Base-by-base conservation (phyloP, 2,113 vertebrate species). In the Meriones unguiculatus region DNA sequence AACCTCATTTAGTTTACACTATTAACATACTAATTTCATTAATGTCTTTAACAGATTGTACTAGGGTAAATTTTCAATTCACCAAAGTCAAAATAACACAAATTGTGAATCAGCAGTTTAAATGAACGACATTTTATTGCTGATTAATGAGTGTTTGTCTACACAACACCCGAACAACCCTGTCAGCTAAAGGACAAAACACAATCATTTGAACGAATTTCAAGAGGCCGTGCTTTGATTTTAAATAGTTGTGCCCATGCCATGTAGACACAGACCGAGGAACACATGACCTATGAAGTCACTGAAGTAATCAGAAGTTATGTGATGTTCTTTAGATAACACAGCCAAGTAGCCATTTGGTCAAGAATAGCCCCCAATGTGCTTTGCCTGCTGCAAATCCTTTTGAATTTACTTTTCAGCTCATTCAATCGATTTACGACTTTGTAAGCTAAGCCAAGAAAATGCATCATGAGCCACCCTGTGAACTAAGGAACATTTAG, bases 281-380 rank as follows among this genome's bases (percentile, higher is more conserved):
- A 57, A 57, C 32, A 91, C 38, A 89, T 94, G 91, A 96, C 94
- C 95, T 95, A 64, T 95, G 94, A 95, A 89, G 86, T 94, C 90
- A 97, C 54, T 82, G 17, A 76, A 95, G 82, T 87, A 92, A 88
- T 93, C 64, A 69, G 90, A 96, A 69, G 87, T 90, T 82, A 91
- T 94, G 54, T 64, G 89, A 94, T 52, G n/a, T 69, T 94, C 91
- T 93, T 93, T 67, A 95, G 65, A 96, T 93, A 94, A 96, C 73
- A 46, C 64, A 93, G 95, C 94, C 97, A 97, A 97, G 89, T 82
- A 92, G 81, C 86, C 94, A 94, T 96, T 95, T 94, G 81, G 91
- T 97, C 89, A 97, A 95, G 54, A 92, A 90, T 69, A 92, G 93
- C 65, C 89, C 89, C 88, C 72, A 92, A 50, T 89, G 80, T 86